These are phyloP conservation scores for Emydocephalus ijimae DNA, from an alignment of 2,113 vertebrate species.

Conservation along the genomic window DNA sequence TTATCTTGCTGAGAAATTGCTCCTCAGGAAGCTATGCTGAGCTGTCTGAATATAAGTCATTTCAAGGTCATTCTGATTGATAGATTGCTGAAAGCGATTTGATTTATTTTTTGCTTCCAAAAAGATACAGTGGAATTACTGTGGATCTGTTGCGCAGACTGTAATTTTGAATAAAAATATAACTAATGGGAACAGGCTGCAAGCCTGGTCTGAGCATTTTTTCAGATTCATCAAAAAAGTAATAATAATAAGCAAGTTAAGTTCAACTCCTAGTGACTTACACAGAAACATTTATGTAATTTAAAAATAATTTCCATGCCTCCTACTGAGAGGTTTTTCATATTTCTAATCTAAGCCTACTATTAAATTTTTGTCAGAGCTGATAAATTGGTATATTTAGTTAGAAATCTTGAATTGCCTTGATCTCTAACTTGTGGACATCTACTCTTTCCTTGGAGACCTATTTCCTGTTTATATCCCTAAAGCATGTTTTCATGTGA, in stretches of 20 bases:
- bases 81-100: not conserved
- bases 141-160: not conserved
- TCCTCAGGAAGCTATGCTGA: not conserved
- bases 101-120: constrained; percentile 5
- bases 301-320: not conserved
- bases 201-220: not conserved
- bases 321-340: not conserved
- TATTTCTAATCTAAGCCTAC: not conserved
- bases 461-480: not conserved
- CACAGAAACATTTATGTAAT: not conserved
- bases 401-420: not conserved
- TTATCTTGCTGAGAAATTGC: constrained; percentile 16
- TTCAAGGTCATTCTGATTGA: constrained; percentile 16
- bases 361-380: rapidly evolving
- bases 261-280: not conserved
- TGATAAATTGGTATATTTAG: rapidly evolving
- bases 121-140: not conserved
- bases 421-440: not conserved
- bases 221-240: too few species aligned
- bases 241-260: not conserved
- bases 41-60: not conserved
- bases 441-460: not conserved
- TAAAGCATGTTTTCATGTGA: not conserved
- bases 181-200: not conserved
- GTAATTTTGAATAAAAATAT: not conserved